Evolutionary conservation across 1,140 invertebrate genomes (phyloP), one percentile per base, ranked within the genome.

Genomic region (Drosophila teissieri): DNA sequence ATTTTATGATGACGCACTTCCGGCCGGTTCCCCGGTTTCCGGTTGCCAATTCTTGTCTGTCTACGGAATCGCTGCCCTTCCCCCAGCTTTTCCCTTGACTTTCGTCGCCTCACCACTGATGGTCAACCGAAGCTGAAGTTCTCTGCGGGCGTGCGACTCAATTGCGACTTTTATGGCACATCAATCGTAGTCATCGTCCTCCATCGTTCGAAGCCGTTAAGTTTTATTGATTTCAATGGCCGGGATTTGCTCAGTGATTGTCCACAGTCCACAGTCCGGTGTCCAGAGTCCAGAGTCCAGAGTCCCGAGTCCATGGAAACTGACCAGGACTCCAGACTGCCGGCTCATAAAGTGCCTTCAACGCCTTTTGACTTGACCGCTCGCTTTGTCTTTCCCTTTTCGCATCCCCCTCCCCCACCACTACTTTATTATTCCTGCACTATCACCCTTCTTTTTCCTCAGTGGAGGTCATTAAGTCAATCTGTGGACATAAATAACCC

Each of bases 211-310:
- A 75, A 82, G 84, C 84, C 77, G 84, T 89, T 89, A 89, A 89
- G 80, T 89, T 89, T 89, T 89, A 89, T 89, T 89, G 84, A 89
- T 89, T 89, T 80, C 84, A 89, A 89, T 89, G 80, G 85, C 84
- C 24, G 65, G 83, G 84, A 89, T 89, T 89, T 86, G 77, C 69
- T 78, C 84, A 78, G 80, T 80, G 84, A 84, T 89, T 89, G 84
- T 82, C 77, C 60, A 40, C 46, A 58, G 22, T 31, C 60, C 55
- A 24, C 4, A 49, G 39, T 37, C 63, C 27, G 49, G 55, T 46
- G 72, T 45, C n/a, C 65, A 76, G 17, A 49, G 69, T 49, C 4
- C 53, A 27, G 27, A 5, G 14, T 12, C 42, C 48, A 56, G 62
- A 74, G 63, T 63, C 55, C 24, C 40, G 60, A 31, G 31, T 31